A percentile compares a stretch with the other conserved stretches of the same genome.
These are phyloP conservation scores for Idaea aversata DNA, from an alignment of 2,888 invertebrate species.

Conservation along the genomic window DNA sequence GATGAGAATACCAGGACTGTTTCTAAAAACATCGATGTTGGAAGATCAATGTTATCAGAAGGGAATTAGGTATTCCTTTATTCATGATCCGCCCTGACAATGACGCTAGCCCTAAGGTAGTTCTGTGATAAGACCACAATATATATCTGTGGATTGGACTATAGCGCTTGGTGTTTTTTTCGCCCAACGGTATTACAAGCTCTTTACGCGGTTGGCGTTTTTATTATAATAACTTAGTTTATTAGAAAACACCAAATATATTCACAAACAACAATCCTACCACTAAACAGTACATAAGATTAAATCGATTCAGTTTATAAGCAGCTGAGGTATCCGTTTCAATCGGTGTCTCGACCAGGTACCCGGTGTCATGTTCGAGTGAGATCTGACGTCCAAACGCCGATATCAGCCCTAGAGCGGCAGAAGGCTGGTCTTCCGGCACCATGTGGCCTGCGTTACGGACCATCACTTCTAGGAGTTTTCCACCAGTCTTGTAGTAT, in stretches of 20 bases:
- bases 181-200: too few species aligned
- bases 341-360: constrained; percentile 55
- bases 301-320: constrained; percentile 30
- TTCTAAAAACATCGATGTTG: too few species aligned
- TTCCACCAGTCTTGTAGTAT: constrained; percentile 78
- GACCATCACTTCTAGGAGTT: constrained; percentile 81
- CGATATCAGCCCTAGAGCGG: constrained; percentile 80
- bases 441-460: constrained; percentile 85
- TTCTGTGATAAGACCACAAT: too few species aligned
- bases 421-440: constrained; percentile 82
- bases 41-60: too few species aligned
- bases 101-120: too few species aligned
- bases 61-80: too few species aligned
- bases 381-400: constrained; percentile 76
- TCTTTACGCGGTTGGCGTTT: too few species aligned
- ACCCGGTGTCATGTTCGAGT: constrained; percentile 57
- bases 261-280: neutral
- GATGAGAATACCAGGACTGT: too few species aligned
- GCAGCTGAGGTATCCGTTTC: constrained; percentile 46
- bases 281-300: neutral
- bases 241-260: neutral
- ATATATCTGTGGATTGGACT: too few species aligned
- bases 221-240: too few species aligned
- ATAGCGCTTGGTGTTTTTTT: too few species aligned
- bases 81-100: too few species aligned